Conservation (phyloP, 2,113 vertebrate species). For the Tenrec ecaudatus region DNA sequence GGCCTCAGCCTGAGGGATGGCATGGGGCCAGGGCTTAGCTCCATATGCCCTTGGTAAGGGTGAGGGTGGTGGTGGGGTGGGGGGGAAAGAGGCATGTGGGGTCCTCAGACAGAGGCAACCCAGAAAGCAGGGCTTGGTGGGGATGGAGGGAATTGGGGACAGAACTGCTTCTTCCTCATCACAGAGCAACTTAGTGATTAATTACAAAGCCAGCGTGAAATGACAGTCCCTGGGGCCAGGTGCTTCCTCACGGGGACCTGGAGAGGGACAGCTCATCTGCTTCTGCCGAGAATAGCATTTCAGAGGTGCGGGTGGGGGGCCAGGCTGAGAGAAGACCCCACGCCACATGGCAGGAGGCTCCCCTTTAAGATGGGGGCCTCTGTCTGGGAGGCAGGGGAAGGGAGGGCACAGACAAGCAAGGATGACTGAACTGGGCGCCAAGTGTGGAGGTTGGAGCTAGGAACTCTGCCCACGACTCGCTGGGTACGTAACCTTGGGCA, state of each 20-base stretch:
- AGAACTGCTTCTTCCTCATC: background rate
- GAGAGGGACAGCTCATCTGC: background rate
- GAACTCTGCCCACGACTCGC: background rate
- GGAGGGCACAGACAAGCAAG: background rate
- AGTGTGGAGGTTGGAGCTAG: background rate
- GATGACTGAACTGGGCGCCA: no score
- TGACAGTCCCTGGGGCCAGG: background rate
- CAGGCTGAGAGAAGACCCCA: background rate
- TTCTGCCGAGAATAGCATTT: background rate
- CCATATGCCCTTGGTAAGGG: background rate
- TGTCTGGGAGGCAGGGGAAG: background rate
- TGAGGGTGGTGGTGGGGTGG: background rate
- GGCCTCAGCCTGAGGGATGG: constrained; percentile 66
- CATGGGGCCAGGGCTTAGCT: background rate
- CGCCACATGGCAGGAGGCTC: background rate
- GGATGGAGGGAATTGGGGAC: no score
- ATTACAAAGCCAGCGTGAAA: background rate
- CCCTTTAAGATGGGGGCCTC: accelerated
- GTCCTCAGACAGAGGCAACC: background rate
- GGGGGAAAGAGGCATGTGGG: background rate
- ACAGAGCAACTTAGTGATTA: background rate
- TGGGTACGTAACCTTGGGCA: background rate
- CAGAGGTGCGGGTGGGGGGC: background rate
- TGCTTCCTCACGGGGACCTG: background rate
- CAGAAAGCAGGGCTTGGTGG: background rate